Base-by-base conservation (phyloP, 2,113 vertebrate species). In the Ciconia maguari region DNA sequence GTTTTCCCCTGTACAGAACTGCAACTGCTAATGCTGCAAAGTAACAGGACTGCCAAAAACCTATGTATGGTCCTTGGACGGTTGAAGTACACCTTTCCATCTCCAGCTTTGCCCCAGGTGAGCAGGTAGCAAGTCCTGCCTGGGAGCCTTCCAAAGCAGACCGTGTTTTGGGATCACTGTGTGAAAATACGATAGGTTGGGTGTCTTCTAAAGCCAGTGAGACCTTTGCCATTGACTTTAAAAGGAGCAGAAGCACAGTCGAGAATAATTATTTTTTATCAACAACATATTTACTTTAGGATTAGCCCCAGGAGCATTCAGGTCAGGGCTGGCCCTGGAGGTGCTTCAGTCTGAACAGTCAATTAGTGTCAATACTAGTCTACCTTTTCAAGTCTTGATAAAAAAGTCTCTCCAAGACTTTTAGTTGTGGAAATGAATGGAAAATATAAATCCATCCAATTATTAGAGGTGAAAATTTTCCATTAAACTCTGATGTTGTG, bases 401-500 rank as follows among this genome's bases (percentile, higher is more conserved):
- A 78, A 80, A 86, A 57, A 41, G 7, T 52, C 19, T 38, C 57
- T 88, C 51, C 16, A 48, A 81, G n/a, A 66, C 21, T 65, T 92
- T 74, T 38, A 54, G 34, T 30, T 70, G 38, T 61, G 46, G 36
- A 79, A 93, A 75, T 10, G 32, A 60, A 48, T 71, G 44, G 32
- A 87, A 95, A 93, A 91, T n/a, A 79, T n/a, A 93, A 93, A 83
- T 52, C 25, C 36, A 76, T 38, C 21, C 49, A 61, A 75, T n/a
- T 34, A 38, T 55, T 41, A 72, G 83, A 91, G 65, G 83, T 76
- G 94, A 92, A 96, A 87, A 87, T 91, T 93, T 96, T 85, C 89
- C 74, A 79, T 76, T 93, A 85, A 89, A 83, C 49, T 85, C 57
- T 61, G 11, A 16, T 27, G 38, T 58, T 93, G 76, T 52, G 92